phyloP scores from a whole-genome alignment of 2,113 vertebrate genomes.

The Passer domesticus region DNA sequence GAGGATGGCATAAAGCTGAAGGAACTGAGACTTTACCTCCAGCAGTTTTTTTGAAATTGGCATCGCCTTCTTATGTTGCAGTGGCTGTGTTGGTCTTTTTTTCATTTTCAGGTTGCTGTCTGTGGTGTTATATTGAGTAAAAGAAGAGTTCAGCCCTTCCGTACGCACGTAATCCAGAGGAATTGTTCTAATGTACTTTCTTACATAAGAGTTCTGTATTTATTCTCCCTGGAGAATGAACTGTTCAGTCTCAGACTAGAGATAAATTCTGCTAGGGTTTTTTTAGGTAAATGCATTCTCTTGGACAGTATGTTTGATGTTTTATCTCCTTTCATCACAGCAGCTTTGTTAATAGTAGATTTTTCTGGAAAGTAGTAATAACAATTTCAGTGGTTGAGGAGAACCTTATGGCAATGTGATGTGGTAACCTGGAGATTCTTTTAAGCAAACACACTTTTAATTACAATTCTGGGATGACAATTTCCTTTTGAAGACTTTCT shows the following conservation, averaged over 20 bases:
- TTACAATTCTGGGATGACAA: not conserved
- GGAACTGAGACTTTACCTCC: slow-evolving; percentile 45
- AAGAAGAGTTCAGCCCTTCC: not conserved
- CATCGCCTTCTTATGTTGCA: not conserved
- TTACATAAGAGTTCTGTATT: slow-evolving; percentile 35
- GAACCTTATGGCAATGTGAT: not conserved
- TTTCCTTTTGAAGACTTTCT: not conserved
- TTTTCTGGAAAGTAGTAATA: not conserved
- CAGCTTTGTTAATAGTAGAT: not conserved
- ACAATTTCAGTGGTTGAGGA: not conserved
- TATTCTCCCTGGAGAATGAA: slow-evolving; percentile 25
- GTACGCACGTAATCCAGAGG: not conserved
- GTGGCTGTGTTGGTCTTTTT: not conserved
- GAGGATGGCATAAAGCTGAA: slow-evolving; percentile 48
- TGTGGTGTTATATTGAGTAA: not conserved
- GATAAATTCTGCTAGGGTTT: not conserved
- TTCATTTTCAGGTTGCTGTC: slow-evolving; percentile 36
- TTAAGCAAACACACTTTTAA: not conserved
- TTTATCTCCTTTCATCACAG: not conserved
- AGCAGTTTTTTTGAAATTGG: slow-evolving; percentile 47
- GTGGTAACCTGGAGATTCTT: not conserved
- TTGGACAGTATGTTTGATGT: not conserved
- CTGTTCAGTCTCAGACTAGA: not conserved
- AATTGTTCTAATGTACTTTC: slow-evolving; percentile 20
- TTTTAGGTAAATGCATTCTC: slow-evolving; percentile 26